These are phyloP conservation scores for Gephyroberyx darwinii DNA, from an alignment of 2,797 vertebrate species.

Conservation along the genomic window DNA sequence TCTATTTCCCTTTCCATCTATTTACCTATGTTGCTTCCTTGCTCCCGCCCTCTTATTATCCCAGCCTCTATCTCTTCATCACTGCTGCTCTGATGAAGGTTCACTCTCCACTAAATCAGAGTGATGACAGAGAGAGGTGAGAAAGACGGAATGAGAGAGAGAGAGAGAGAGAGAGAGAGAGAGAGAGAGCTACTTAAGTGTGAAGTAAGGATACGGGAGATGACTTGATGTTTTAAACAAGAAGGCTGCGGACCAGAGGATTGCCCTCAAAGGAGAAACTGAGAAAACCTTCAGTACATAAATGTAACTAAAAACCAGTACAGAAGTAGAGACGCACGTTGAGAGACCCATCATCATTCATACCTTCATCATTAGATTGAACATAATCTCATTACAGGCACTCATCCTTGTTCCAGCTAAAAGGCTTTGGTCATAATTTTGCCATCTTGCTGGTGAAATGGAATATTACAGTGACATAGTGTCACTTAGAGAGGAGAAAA, in stretches of 20 bases:
- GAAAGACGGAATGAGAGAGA: conserved; percentile 4
- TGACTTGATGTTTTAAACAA: conserved; percentile 22
- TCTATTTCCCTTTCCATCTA: conserved; percentile 30
- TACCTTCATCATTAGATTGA: conserved; percentile 31
- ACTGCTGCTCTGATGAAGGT: conserved; percentile 44
- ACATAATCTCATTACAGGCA: conserved; percentile 35
- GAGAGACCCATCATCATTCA: conserved; percentile 4
- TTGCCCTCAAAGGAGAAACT: neutral
- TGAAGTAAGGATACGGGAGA: conserved; percentile 12
- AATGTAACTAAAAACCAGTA: neutral
- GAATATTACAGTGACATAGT: neutral
- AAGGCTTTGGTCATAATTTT: conserved; percentile 42
- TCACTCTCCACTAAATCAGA: conserved; percentile 41
- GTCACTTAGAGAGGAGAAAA: neutral
- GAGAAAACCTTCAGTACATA: neutral
- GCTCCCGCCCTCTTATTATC: neutral
- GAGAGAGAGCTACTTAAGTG: neutral
- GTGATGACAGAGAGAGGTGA: conserved; percentile 32
- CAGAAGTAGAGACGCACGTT: neutral
- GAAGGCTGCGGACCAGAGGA: conserved; percentile 25
- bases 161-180: conserved; percentile 4
- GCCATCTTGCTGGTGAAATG: conserved; percentile 19
- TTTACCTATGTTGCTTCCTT: neutral
- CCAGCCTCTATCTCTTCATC: conserved; percentile 2
- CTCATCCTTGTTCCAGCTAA: conserved; percentile 31